A percentile compares a stretch with the other conserved stretches of the same genome.
Conservation (phyloP, 2,113 vertebrate genomes). For the Egretta garzetta region DNA sequence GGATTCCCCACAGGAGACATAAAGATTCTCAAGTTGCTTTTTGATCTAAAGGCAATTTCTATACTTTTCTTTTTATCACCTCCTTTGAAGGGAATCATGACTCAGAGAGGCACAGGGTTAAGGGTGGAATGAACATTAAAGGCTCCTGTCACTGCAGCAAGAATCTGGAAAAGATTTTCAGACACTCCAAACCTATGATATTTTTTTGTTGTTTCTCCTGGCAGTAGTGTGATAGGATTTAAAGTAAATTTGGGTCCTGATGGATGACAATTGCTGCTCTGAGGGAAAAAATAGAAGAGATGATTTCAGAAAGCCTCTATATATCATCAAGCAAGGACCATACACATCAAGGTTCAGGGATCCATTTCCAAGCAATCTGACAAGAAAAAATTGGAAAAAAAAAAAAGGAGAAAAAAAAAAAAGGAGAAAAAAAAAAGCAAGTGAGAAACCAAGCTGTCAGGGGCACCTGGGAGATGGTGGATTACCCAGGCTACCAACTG, state of each 20-base stretch:
- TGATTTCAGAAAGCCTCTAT: constrained; percentile 1
- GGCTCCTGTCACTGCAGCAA: neutral
- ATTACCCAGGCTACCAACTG: neutral
- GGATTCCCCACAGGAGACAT: neutral
- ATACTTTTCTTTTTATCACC: constrained; percentile 1
- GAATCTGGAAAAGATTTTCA: neutral
- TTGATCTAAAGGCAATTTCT: constrained; percentile 30
- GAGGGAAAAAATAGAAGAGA: neutral
- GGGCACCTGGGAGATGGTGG: neutral
- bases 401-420: too few species aligned
- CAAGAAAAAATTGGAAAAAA: neutral
- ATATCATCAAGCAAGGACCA: neutral
- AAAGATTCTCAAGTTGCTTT: constrained; percentile 15
- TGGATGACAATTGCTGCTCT: neutral
- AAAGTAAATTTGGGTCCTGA: neutral
- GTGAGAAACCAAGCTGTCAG: neutral
- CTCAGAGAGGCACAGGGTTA: neutral
- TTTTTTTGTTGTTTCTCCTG: neutral
- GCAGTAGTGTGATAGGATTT: neutral
- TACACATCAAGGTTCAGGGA: neutral
- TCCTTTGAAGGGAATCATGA: constrained; percentile 29
- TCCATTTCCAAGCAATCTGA: neutral
- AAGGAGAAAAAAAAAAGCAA: neutral
- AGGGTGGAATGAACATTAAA: constrained; percentile 22
- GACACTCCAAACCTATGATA: neutral